phyloP scores from a whole-genome alignment of 1,140 invertebrate species.

The Cataglyphis hispanica region DNA sequence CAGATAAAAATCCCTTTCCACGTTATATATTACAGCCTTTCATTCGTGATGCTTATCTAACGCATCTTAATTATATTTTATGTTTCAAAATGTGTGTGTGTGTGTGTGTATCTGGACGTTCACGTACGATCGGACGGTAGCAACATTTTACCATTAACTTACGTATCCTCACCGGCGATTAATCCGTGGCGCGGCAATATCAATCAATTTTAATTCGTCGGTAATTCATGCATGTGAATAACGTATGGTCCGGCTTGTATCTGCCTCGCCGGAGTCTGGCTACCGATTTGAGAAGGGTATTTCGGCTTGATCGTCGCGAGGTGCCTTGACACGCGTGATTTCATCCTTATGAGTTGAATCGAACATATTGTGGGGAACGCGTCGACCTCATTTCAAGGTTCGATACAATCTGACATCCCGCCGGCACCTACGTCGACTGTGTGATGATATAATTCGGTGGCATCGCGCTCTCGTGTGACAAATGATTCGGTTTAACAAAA shows the following conservation, averaged over 20 bases:
- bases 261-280: slow-evolving; percentile 8
- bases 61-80: slow-evolving; percentile 59
- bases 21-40: slow-evolving; percentile 42
- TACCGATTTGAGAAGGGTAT: slow-evolving; percentile 63
- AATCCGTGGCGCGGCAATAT: slow-evolving; percentile 50
- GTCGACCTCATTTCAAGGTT: slow-evolving; percentile 60
- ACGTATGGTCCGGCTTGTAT: slow-evolving; percentile 26
- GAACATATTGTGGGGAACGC: slow-evolving; percentile 61
- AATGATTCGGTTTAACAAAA: slow-evolving; percentile 77
- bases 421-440: slow-evolving; percentile 41
- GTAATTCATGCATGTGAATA: slow-evolving; percentile 31
- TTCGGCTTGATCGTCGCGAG: slow-evolving; percentile 12
- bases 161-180: slow-evolving; percentile 25
- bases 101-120: slow-evolving; percentile 3
- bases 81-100: slow-evolving; percentile 14
- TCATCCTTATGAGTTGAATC: slow-evolving; percentile 46
- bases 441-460: slow-evolving; percentile 30
- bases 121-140: slow-evolving; percentile 33
- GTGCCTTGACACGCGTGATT: slow-evolving; percentile 52
- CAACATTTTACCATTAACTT: slow-evolving; percentile 33
- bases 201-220: slow-evolving; percentile 74
- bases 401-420: slow-evolving; percentile 72
- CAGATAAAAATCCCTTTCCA: slow-evolving; percentile 53
- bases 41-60: slow-evolving; percentile 58
- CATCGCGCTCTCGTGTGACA: slow-evolving; percentile 66